phyloP scores from a whole-genome alignment of 1,140 invertebrate species.

The Bicyclus anynana region DNA sequence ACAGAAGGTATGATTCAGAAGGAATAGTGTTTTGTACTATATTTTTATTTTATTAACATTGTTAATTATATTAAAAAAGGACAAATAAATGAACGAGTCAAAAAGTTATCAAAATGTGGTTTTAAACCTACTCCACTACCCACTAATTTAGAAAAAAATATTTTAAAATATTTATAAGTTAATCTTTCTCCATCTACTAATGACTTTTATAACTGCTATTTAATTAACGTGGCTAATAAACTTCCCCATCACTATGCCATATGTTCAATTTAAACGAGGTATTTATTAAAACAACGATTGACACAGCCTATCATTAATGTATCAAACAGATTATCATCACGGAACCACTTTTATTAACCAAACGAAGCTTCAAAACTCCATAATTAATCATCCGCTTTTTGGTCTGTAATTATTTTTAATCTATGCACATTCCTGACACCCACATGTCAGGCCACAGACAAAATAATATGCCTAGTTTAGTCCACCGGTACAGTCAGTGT shows the following conservation, averaged over 20 bases:
- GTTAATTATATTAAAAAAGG: no score
- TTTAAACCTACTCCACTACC: no score
- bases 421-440: slow-evolving; percentile 33
- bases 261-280: not conserved
- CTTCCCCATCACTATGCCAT: not conserved
- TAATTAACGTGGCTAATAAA: not conserved
- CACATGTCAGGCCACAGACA: slow-evolving; percentile 27
- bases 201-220: not conserved
- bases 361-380: slow-evolving; percentile 5
- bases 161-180: no score
- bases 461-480: slow-evolving; percentile 2
- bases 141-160: no score
- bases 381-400: slow-evolving; percentile 18
- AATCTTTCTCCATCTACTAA: not conserved
- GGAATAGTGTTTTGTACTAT: no score
- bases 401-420: slow-evolving; percentile 38
- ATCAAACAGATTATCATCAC: slow-evolving; percentile 5
- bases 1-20: no score
- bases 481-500: slow-evolving; percentile 5
- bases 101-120: no score
- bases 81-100: no score
- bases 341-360: slow-evolving; percentile 1
- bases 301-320: slow-evolving; percentile 8
- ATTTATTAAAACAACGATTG: not conserved
- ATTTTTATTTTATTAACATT: no score